These are phyloP conservation scores for Euura lappo DNA, from an alignment of 1,140 invertebrate species.

Conservation along the genomic window DNA sequence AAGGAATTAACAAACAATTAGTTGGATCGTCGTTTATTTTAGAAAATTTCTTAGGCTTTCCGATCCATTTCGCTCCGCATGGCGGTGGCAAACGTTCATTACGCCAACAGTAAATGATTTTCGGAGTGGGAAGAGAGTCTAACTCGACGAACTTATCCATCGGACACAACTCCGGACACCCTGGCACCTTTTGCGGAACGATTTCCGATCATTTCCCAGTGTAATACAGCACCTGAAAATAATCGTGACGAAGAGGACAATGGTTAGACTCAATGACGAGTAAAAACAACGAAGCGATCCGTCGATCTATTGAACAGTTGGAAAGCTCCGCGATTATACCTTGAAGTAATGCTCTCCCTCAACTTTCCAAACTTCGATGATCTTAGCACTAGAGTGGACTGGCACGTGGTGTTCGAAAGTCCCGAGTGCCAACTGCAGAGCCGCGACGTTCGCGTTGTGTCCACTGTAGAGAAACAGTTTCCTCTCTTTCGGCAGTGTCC, in stretches of 20 bases:
- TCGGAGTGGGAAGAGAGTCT: no score
- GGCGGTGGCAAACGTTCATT: no score
- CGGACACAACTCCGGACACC: conserved; percentile 43
- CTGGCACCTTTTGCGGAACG: conserved; percentile 36
- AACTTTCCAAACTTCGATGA: conserved; percentile 44
- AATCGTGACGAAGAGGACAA: no score
- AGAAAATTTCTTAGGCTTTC: no score
- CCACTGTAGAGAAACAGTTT: conserved; percentile 68
- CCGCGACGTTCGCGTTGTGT: conserved; percentile 75
- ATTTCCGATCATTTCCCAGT: conserved; percentile 17
- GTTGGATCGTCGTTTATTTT: no score
- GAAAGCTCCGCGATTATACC: conserved; percentile 52
- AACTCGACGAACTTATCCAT: conserved; percentile 48
- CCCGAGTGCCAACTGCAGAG: conserved; percentile 66
- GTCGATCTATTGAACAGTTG: no score
- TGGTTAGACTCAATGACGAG: no score
- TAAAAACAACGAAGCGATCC: no score
- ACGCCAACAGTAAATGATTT: no score
- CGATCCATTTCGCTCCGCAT: no score
- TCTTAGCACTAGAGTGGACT: conserved; percentile 59
- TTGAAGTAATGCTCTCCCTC: conserved; percentile 58
- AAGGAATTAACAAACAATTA: no score
- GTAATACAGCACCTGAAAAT: not conserved
- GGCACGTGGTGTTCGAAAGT: conserved; percentile 68
- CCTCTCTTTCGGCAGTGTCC: conserved; percentile 36